Percentiles rank a stretch among this genome's conserved stretches.
Conservation (phyloP, 2,888 invertebrate genomes). For the Troides helena region DNA sequence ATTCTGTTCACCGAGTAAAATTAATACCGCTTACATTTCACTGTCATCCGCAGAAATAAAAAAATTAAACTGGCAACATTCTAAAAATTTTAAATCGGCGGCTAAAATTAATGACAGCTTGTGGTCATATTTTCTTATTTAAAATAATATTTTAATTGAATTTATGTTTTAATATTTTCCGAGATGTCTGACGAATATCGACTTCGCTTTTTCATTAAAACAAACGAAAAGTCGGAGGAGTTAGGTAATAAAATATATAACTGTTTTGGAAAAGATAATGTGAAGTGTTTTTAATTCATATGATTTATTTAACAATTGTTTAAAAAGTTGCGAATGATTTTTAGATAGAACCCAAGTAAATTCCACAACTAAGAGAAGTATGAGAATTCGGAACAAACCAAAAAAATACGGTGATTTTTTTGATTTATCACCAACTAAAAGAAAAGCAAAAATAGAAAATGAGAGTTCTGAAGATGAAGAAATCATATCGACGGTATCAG, state of each 20-base stretch:
- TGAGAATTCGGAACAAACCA: constrained; percentile 58
- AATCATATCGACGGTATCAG: constrained; percentile 35
- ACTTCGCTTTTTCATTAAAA: constrained; percentile 1
- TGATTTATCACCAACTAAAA: constrained; percentile 51
- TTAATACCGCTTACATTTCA: background rate
- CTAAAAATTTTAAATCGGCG: constrained; percentile 1
- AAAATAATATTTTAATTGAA: background rate
- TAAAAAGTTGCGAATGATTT: constrained; percentile 2
- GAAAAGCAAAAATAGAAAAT: constrained; percentile 38
- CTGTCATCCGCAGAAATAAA: background rate
- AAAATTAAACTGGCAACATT: background rate
- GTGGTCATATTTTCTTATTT: background rate
- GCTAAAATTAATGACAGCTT: background rate
- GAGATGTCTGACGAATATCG: constrained; percentile 13
- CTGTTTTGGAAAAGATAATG: background rate
- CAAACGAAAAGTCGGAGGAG: constrained; percentile 10
- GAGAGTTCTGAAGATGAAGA: constrained; percentile 53
- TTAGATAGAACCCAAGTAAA: constrained; percentile 32
- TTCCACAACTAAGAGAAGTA: constrained; percentile 45
- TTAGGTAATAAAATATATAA: constrained; percentile 9
- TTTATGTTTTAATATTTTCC: background rate
- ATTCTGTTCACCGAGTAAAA: too few species aligned
- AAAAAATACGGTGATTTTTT: constrained; percentile 65
- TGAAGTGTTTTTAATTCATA: background rate
- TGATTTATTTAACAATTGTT: background rate